Evolutionary conservation across 30 jellyfish, hydroid and myxozoan genomes (phyloP), one percentile per base, ranked within the genome.

Genomic region (Turritopsis rubra): DNA sequence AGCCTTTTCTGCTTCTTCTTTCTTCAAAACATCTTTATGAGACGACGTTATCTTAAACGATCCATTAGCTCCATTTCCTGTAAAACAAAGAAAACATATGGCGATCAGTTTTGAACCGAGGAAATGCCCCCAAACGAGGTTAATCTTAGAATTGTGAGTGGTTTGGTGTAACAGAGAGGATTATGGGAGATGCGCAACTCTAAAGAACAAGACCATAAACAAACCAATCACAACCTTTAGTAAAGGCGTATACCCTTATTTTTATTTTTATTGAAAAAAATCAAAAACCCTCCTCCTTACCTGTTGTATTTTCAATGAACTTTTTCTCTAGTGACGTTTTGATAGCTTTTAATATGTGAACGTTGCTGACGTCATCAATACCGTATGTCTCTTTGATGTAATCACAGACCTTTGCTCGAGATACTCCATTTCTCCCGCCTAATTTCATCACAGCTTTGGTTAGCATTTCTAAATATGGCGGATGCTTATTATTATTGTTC

Each of bases 11-110:
- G 81, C 54, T 65, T 79, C 79, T 29, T 20, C 29, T 29, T 52
- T 41, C 24, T 74, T 74, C 53, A 24, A n/a, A 26, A n/a, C 60
- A 16, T 41, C 87, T 31, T 80, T 80, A 28, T 80, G 53, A 16
- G 21, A 53, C 52, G 52, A n/a, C n/a, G 87, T 80, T 20, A 80
- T 28, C 83, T 80, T 80, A 9, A 80, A 80, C 7, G 87, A 80
- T 31, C 87, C 87, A 60, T 27, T 80, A 5, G 81, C 81, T 29
- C 87, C 87, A 52, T 21, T 80, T n/a, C 87, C 87, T 80, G 26
- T 31, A 30, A 41, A 25, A 17, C 8, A 28, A 0, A 75, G 9
- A 9, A 1, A 22, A 13, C 16, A 68, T 5, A 68, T 68, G 13
- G 60, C 13, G 13, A 5, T 13, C 60, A 3, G 13, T 41, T n/a